Evolutionary conservation across 2,113 vertebrate species (phyloP).

Genomic region (Rhinichthys klamathensis): DNA sequence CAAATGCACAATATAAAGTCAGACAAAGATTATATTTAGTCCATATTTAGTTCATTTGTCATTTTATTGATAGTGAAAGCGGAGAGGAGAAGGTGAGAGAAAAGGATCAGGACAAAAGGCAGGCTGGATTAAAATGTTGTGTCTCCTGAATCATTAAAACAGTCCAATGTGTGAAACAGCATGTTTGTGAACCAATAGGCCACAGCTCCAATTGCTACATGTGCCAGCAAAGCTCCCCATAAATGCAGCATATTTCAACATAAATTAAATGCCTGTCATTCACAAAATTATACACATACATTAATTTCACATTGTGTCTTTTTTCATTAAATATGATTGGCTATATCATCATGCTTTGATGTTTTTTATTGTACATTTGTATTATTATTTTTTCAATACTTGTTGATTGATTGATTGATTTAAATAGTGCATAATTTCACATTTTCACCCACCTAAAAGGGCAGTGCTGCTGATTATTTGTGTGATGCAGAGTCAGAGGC

Average conservation of each 20-base stretch:
- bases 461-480: not conserved
- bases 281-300: not conserved
- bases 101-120: not conserved
- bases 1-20: not conserved
- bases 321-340: not conserved
- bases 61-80: not conserved
- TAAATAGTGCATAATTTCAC: too few relatives aligned
- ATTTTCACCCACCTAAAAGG: not conserved
- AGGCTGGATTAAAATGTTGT: not conserved
- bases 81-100: not conserved
- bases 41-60: not conserved
- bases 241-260: not conserved
- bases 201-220: not conserved
- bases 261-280: not conserved
- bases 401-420: too few relatives aligned
- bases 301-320: not conserved
- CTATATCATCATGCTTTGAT: too few relatives aligned
- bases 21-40: not conserved
- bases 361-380: too few relatives aligned
- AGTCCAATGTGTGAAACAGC: not conserved
- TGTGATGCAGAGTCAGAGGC: too few relatives aligned
- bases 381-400: not conserved
- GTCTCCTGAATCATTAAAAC: too few relatives aligned
- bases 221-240: not conserved
- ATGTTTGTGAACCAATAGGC: not conserved